phyloP scores from a whole-genome alignment of 2,888 invertebrate genomes.

The Thymelicus acteon region DNA sequence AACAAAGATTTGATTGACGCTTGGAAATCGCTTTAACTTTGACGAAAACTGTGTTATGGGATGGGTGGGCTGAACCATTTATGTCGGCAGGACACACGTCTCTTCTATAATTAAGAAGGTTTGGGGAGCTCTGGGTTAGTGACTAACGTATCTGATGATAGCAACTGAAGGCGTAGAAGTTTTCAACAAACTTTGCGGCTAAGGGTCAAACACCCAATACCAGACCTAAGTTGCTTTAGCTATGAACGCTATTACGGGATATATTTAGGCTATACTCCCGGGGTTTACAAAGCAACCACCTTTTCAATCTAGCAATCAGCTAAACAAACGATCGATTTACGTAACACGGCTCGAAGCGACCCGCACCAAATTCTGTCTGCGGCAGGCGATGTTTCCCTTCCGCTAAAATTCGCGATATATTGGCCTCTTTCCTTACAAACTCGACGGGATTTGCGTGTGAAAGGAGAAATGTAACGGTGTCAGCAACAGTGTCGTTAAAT shows the following conservation, averaged over 20 bases:
- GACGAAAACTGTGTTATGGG: conserved; percentile 27
- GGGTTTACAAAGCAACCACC: conserved; percentile 65
- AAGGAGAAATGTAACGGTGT: conserved; percentile 73
- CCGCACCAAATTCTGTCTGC: conserved; percentile 55
- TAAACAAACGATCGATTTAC: conserved; percentile 75
- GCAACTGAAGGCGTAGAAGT: no score
- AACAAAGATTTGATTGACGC: conserved; percentile 35
- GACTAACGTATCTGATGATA: no score
- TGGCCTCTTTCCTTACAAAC: conserved; percentile 64
- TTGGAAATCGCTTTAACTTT: conserved; percentile 26
- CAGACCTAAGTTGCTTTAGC: neutral
- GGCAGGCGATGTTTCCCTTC: conserved; percentile 59
- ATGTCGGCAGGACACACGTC: no score
- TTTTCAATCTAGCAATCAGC: conserved; percentile 74
- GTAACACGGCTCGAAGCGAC: conserved; percentile 65
- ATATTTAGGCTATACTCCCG: conserved; percentile 49
- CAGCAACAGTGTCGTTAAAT: conserved; percentile 71
- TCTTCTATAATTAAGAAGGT: no score
- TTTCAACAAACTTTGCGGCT: no score
- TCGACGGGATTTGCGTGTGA: conserved; percentile 68
- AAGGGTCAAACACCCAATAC: no score
- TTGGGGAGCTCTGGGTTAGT: no score
- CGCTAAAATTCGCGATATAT: conserved; percentile 66
- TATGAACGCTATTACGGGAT: neutral
- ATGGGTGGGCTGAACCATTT: conserved; percentile 8